Conservation (phyloP, 2,888 invertebrate genomes). For the Pherbina coryleti region DNA sequence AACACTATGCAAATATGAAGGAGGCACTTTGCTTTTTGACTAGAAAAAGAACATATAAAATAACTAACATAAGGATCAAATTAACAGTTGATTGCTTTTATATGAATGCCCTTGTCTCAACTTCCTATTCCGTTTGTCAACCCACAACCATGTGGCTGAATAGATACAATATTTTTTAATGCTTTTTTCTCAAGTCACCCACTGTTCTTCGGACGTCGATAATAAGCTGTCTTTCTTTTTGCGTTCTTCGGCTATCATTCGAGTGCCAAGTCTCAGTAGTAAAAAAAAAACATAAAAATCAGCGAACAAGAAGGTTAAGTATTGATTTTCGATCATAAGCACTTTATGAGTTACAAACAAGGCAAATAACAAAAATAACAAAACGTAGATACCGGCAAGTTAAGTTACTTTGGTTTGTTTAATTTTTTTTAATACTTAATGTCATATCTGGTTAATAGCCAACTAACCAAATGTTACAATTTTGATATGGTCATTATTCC, state of each 20-base stretch:
- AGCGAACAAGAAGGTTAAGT: slow-evolving; percentile 44
- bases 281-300: background rate
- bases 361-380: slow-evolving; percentile 35
- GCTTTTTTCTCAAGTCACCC: background rate
- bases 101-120: background rate
- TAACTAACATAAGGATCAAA: background rate
- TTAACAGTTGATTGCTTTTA: slow-evolving; percentile 18
- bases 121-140: background rate
- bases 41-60: background rate
- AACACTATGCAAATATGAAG: too few species aligned
- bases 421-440: too few species aligned
- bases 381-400: background rate
- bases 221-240: background rate
- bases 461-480: too few species aligned
- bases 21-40: too few species aligned
- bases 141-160: background rate
- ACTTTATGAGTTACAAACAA: slow-evolving; percentile 36
- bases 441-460: too few species aligned
- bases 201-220: background rate
- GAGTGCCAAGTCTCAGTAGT: background rate
- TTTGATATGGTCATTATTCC: too few species aligned
- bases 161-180: background rate
- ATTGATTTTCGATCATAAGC: slow-evolving; percentile 55
- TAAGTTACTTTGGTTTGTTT: background rate
- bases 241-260: background rate